phyloP scores from a whole-genome alignment of 1,140 invertebrate species.

The Lordiphosa clarofinis region DNA sequence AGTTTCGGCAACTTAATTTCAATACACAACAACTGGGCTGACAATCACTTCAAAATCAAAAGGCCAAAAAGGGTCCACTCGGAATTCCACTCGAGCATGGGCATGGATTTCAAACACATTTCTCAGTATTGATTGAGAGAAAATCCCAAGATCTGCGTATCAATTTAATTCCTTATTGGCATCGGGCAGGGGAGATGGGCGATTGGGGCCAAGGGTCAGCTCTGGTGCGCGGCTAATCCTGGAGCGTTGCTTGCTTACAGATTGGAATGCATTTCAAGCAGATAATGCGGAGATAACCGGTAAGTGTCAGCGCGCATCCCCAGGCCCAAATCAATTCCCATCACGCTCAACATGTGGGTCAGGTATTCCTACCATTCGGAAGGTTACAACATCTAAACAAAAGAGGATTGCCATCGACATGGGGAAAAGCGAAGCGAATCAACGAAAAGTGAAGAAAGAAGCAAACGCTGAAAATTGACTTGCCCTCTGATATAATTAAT shows the following conservation, averaged over 20 bases:
- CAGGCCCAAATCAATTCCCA: neutral
- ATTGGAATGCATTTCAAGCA: constrained; percentile 5
- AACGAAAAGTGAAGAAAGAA: no score
- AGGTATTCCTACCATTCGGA: no score
- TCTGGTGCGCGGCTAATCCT: constrained; percentile 3
- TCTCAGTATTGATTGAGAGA: constrained; percentile 50
- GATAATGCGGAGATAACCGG: constrained; percentile 4
- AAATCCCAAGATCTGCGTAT: constrained; percentile 58
- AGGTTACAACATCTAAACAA: no score
- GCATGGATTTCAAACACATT: constrained; percentile 44
- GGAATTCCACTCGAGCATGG: constrained; percentile 22
- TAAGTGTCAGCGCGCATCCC: neutral
- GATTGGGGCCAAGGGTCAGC: constrained; percentile 7
- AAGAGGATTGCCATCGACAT: no score
- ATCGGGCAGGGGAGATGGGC: constrained; percentile 5
- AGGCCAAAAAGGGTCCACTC: constrained; percentile 31
- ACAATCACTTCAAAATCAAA: constrained; percentile 33
- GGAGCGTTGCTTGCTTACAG: neutral
- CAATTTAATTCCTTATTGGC: constrained; percentile 49
- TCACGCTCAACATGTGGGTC: no score
- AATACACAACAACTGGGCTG: constrained; percentile 8
- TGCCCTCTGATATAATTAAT: no score
- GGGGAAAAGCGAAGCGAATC: no score
- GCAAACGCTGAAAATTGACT: no score
- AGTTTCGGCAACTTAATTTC: constrained; percentile 12